A percentile compares a stretch with the other conserved stretches of the same genome.
These are phyloP conservation scores for Dallia pectoralis DNA, from an alignment of 2,797 vertebrate species.

Conservation along the genomic window DNA sequence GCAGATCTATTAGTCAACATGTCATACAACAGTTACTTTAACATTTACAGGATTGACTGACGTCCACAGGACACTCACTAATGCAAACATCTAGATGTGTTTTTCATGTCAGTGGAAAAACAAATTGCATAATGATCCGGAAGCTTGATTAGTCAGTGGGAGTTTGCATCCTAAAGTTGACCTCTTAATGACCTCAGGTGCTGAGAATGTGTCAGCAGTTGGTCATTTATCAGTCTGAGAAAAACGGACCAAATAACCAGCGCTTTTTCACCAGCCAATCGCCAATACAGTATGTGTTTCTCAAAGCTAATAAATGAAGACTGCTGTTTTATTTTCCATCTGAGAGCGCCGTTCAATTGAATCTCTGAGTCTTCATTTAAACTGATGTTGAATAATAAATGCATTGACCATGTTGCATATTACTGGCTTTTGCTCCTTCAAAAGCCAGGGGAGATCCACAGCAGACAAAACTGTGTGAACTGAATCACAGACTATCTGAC, in stretches of 20 bases:
- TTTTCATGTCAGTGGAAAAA: not conserved
- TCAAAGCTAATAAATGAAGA: not conserved
- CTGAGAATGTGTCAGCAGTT: not conserved
- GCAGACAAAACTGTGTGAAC: too few species aligned
- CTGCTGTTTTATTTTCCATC: not conserved
- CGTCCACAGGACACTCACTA: too few species aligned
- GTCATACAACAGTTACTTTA: too few species aligned
- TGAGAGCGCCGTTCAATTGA: not conserved
- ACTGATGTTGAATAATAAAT: not conserved
- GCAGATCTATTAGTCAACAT: too few species aligned
- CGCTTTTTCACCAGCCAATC: constrained; percentile 1
- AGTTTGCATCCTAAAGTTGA: constrained; percentile 12
- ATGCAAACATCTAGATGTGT: too few species aligned
- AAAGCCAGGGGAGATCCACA: too few species aligned
- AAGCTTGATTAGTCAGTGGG: constrained; percentile 13
- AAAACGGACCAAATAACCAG: not conserved
- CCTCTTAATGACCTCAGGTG: not conserved
- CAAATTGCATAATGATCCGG: constrained; percentile 1
- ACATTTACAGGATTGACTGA: too few species aligned
- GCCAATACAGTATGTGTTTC: not conserved
- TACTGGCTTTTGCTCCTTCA: too few species aligned
- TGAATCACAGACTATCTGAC: not conserved
- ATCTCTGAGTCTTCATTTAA: not conserved
- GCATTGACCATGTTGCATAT: too few species aligned
- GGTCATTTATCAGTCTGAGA: not conserved